Base-by-base conservation (phyloP, 2,888 invertebrate genomes). In the Epistrophella euchroma region DNA sequence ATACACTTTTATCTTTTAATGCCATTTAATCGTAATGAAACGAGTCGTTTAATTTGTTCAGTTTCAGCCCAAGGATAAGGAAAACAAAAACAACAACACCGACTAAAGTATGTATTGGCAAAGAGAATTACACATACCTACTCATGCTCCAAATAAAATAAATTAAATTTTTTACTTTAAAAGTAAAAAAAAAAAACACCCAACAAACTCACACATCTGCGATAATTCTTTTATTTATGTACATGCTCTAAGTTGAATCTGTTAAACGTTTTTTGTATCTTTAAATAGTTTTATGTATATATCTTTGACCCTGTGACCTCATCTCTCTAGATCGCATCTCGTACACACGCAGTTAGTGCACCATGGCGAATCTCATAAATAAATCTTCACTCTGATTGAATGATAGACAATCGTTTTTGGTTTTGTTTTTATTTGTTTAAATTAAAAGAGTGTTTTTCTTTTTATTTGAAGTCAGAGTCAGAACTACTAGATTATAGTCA, bases 351-450 rank as follows among this genome's bases (percentile, higher is more conserved):
- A 62, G 25, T 62, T 17, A 43, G 62, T 58, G 58, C 37, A 35
- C 35, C n/a, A 62, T 62, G 62, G 40, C 4, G 62, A 43, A 52
- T 37, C 32, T 73, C 60, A 50, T 66, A 66, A 66, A 79, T 73
- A 79, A 79, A 73, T 77, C 37, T 37, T 43, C 40, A 50, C 56
- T 58, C 50, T 66, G 66, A 66, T 64, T 66, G 50, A 66, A 47
- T 73, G 79, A 79, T 73, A 79, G 73, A 79, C 79, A 73, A 73
- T 73, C 50, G 58, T 58, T 50, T 22, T 50, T n/a, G n/a, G n/a
- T 50, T 25, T 17, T 47, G 10, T 50, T 50, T 19, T 50, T 50
- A 9, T 15, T 66, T 62, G 40, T 71, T 77, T 64, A 17, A 66
- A 72, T 72, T 78, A 66, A 73, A 56, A 73, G 40, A 73, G 40